Evolutionary conservation across 2,113 vertebrate species (phyloP), one percentile per base, ranked within the genome.

Genomic region (Myotis yumanensis): DNA sequence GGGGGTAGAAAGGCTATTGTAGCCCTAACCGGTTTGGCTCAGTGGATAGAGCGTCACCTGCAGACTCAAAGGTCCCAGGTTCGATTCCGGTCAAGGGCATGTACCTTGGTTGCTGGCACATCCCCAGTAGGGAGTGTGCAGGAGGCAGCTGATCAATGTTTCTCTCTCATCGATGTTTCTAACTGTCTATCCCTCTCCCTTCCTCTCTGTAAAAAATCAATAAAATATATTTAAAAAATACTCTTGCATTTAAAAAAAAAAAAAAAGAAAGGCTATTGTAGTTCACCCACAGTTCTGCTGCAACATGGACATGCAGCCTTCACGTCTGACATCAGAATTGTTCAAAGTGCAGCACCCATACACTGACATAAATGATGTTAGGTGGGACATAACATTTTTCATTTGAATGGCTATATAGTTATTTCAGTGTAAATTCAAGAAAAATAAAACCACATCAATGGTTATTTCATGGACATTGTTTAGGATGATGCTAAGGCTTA

Each of bases 401-500:
- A 94, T 72, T 40, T 73, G 73, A 72, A 89, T 57, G n/a, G n/a
- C 48, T 75, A 43, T 57, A 6, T 90, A 87, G 35, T 82, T 92
- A 64, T 32, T 73, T 79, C 51, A 86, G 28, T 59, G 82, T 73
- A 23, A 83, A 86, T 59, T 88, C 14, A 11, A 79, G 71, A 95
- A 90, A 94, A 86, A 87, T 40, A 22, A 95, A 91, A 75, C 54
- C 3, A 82, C 84, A 57, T 66, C 32, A 75, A 28, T 32, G 40
- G 40, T 79, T 89, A 77, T 71, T 90, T 88, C 62, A 40, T 59
- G 11, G 30, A 23, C 71, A 51, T 48, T 71, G 54, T 51, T 85
- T 76, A 97, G 57, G 23, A 72, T 80, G 35, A 96, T 72, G 51
- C 22, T 84, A 89, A 93, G 30, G 71, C 68, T 64, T 79, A 81